Conservation (phyloP, 2,113 vertebrate genomes). For the Siniperca chuatsi region DNA sequence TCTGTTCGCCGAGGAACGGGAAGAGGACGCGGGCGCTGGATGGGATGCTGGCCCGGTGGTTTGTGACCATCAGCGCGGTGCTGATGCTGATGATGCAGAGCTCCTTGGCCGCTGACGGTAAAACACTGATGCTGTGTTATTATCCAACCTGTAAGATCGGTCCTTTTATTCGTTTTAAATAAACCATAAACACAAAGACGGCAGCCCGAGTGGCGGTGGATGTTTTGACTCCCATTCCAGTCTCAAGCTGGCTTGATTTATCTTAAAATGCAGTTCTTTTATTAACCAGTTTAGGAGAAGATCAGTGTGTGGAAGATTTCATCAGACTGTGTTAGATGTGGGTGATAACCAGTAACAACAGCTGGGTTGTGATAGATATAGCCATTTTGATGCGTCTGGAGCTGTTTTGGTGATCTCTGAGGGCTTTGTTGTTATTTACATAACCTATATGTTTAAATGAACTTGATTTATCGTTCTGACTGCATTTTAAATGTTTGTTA, state of each 20-base stretch:
- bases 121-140: constrained; percentile 49
- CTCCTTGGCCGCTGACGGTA: constrained; percentile 78
- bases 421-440: background rate
- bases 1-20: constrained; percentile 44
- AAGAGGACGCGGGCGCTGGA: constrained; percentile 59
- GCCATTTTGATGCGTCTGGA: background rate
- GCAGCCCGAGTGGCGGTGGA: background rate
- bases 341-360: background rate
- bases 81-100: constrained; percentile 82
- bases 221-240: background rate
- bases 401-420: background rate
- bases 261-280: background rate
- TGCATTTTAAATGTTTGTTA: background rate
- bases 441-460: fast-evolving
- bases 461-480: background rate
- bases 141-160: constrained; percentile 59
- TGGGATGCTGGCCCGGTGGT: constrained; percentile 72
- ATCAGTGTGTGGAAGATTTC: background rate
- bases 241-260: background rate
- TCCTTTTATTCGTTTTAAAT: background rate
- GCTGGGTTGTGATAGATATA: background rate
- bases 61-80: constrained; percentile 70
- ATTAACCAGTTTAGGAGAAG: background rate
- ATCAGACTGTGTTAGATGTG: background rate
- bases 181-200: background rate